These are phyloP conservation scores for Todiramphus saurophagus DNA, from an alignment of 2,113 vertebrate genomes.

Conservation along the genomic window DNA sequence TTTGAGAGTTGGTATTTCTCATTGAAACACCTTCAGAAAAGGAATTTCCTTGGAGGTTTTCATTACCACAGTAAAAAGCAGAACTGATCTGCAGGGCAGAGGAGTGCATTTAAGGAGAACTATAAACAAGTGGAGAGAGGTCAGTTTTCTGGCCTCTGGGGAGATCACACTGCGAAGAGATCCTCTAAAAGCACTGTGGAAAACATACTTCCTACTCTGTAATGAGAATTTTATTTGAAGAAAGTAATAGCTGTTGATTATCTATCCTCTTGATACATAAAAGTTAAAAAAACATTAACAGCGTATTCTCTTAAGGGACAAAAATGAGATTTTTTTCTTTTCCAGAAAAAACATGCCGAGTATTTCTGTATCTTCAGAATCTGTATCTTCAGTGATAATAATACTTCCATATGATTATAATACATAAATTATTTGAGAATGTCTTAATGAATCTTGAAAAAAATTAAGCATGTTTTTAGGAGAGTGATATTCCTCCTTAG, in stretches of 20 bases:
- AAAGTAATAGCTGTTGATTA: not conserved
- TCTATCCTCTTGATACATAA: not conserved
- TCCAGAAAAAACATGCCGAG: not conserved
- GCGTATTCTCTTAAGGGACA: not conserved
- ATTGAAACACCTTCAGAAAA: constrained; percentile 25
- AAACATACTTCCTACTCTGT: not conserved
- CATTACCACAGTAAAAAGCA: not conserved
- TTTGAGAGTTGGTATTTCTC: constrained; percentile 8
- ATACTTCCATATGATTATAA: not conserved
- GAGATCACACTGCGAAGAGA: not conserved
- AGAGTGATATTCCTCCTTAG: not conserved
- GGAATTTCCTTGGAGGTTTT: constrained; percentile 1
- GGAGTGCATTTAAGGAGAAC: constrained; percentile 16
- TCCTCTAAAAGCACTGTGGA: not conserved
- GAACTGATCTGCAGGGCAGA: not conserved
- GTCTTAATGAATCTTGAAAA: not conserved
- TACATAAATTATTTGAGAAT: not conserved
- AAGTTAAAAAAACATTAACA: not conserved
- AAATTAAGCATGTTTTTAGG: not conserved
- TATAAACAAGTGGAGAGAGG: not conserved
- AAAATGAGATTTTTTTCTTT: not conserved
- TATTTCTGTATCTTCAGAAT: not conserved
- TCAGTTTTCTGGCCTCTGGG: not conserved
- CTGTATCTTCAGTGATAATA: not conserved
- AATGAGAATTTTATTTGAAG: not conserved